Evolutionary conservation across 2,113 vertebrate species (phyloP).

Genomic region (Phalacrocorax aristotelis): DNA sequence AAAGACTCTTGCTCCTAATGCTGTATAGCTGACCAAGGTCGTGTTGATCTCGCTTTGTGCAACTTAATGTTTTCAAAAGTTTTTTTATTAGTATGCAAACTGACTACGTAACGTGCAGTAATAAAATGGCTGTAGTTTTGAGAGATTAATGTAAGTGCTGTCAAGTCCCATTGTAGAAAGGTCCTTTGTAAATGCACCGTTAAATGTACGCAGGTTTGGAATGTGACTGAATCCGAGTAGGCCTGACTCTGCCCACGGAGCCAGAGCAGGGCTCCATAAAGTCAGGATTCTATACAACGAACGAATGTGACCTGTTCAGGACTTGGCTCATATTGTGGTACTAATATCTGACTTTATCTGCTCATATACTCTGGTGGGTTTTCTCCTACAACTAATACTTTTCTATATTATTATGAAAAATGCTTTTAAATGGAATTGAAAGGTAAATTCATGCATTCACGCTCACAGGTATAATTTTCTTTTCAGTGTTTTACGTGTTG

Average conservation of each 20-base stretch:
- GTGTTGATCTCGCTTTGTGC: neutral
- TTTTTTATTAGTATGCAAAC: neutral
- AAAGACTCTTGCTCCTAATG: neutral
- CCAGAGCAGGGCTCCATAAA: neutral
- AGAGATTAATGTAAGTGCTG: neutral
- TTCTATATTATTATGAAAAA: neutral
- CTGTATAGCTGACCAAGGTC: neutral
- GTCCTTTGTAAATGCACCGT: neutral
- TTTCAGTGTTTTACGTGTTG: neutral
- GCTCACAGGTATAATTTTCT: neutral
- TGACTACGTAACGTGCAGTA: neutral
- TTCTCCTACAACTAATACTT: neutral
- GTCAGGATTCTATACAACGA: no score
- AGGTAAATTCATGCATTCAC: neutral
- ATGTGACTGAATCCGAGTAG: neutral
- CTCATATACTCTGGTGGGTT: neutral
- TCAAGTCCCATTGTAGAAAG: neutral
- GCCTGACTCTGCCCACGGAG: neutral
- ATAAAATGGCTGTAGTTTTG: neutral
- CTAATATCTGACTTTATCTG: neutral
- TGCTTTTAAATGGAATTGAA: neutral
- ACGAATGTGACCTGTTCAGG: neutral
- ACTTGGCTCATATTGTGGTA: neutral
- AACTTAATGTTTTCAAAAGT: neutral
- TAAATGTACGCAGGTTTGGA: neutral